Conservation (phyloP, 1,140 invertebrate species). For the Maniola jurtina region DNA sequence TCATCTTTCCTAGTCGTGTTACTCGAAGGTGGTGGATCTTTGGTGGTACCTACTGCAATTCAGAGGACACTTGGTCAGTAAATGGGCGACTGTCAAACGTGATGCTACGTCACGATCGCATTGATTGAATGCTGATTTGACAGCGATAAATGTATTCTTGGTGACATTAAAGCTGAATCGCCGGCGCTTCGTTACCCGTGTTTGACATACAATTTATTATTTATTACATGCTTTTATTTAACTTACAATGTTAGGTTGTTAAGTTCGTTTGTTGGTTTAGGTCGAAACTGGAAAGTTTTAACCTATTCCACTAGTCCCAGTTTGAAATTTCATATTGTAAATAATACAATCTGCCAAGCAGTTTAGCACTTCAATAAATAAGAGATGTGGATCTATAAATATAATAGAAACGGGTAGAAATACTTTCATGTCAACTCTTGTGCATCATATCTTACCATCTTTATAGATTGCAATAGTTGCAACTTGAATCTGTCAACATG, state of each 20-base stretch:
- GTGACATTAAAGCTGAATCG: slow-evolving; percentile 28
- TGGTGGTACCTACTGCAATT: slow-evolving; percentile 7
- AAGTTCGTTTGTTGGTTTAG: neutral
- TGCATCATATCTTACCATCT: no score
- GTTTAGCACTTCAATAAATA: neutral
- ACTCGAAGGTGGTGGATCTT: neutral
- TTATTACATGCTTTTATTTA: slow-evolving; percentile 2
- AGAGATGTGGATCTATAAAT: no score
- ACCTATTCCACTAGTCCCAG: neutral
- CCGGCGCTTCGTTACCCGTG: slow-evolving; percentile 17
- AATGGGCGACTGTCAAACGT: slow-evolving; percentile 35
- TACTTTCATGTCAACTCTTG: no score
- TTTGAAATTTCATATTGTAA: neutral
- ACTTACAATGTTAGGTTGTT: neutral
- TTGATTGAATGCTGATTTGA: slow-evolving; percentile 37
- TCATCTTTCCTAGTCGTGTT: neutral
- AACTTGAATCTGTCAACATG: no score
- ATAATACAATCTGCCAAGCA: neutral
- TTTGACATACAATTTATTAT: slow-evolving; percentile 20
- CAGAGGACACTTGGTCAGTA: slow-evolving; percentile 26
- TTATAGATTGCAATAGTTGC: no score
- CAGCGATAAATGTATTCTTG: slow-evolving; percentile 34
- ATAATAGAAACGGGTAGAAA: no score
- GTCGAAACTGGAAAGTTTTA: neutral
- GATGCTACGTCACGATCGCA: slow-evolving; percentile 34